Base-by-base conservation (phyloP, 2,113 vertebrate species). In the Symphodus melops region DNA sequence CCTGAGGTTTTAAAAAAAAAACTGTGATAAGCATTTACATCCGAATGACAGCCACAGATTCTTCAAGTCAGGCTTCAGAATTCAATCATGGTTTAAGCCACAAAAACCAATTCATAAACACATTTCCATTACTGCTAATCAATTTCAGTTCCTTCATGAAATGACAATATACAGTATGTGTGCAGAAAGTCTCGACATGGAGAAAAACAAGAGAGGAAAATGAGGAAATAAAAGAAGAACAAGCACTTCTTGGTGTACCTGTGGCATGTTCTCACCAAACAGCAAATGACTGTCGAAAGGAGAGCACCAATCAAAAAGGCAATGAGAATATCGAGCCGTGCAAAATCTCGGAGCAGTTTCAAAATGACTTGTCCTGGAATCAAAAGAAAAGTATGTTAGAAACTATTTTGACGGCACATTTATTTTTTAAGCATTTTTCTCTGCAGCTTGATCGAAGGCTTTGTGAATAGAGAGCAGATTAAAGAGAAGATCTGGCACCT, bases 261-360 rank as follows among this genome's bases (percentile, higher is more conserved):
- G 19, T 9, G 7, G 58, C 63, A 75, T 42, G 36, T 87, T 65
- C 11, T 25, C 1, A 3, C 2, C 37, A 79, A 75, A 75, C 71
- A 86, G 52, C 69, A 69, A 48, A 89, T 53, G 42, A 41, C 0
- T 0, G 85, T n/a, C 37, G 88, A 75, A 17, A 77, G 37, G 4
- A 79, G 10, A 0, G 71, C 60, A 23, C 90, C 93, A 9, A 23
- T 12, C 3, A 79, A 12, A 59, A 89, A 85, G 0, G 75, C 52
- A 41, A 84, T 8, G 36, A 83, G 36, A 21, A 51, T 53, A 1
- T 19, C 5, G 0, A 0, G 3, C 8, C 78, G 8, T 25, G 28
- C 0, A 8, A 82, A 16, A 56, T 0, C 6, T 0, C 0, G 1
- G 0, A 73, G 1, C 1, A 39, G 1, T 1, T 23, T 0, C 2